phyloP scores from a whole-genome alignment of 2,797 vertebrate genomes.

The Enteromius thamalakanensis region DNA sequence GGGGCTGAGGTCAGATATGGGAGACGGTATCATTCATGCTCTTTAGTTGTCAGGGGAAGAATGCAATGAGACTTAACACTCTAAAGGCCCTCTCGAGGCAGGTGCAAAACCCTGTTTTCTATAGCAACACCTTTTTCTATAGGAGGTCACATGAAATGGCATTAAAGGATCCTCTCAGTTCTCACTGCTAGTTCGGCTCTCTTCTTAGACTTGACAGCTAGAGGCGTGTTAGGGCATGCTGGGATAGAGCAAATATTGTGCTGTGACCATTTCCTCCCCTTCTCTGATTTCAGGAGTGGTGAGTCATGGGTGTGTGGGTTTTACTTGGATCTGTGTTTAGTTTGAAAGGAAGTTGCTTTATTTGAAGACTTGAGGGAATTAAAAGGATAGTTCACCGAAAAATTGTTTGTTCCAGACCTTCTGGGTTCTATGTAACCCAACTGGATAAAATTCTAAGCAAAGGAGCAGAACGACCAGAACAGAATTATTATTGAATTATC shows the following conservation, averaged over 20 bases:
- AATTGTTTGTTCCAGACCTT: neutral
- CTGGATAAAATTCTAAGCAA: neutral
- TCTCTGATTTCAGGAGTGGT: constrained; percentile 43
- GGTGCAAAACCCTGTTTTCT: constrained; percentile 35
- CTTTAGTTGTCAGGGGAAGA: constrained; percentile 45
- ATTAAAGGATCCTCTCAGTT: constrained; percentile 27
- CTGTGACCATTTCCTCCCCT: constrained; percentile 18
- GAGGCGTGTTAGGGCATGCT: constrained; percentile 38
- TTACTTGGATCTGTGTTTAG: constrained; percentile 4
- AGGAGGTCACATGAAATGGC: constrained; percentile 29
- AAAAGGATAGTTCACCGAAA: neutral
- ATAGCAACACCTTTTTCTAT: constrained; percentile 34
- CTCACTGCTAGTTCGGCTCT: neutral
- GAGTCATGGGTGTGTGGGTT: constrained; percentile 42
- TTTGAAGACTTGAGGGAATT: constrained; percentile 32
- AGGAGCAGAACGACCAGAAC: neutral
- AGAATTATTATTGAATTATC: neutral
- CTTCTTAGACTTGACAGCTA: constrained; percentile 12
- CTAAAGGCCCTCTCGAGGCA: constrained; percentile 47
- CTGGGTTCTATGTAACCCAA: neutral
- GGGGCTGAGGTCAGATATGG: constrained; percentile 55
- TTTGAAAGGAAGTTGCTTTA: constrained; percentile 10
- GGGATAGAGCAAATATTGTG: constrained; percentile 35
- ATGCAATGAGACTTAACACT: constrained; percentile 39
- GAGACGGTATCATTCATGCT: constrained; percentile 50